A percentile compares a stretch with the other conserved stretches of the same genome.
Evolutionary conservation across 2,797 vertebrate genomes (phyloP).

Genomic region (Poeciliopsis gracilis): DNA sequence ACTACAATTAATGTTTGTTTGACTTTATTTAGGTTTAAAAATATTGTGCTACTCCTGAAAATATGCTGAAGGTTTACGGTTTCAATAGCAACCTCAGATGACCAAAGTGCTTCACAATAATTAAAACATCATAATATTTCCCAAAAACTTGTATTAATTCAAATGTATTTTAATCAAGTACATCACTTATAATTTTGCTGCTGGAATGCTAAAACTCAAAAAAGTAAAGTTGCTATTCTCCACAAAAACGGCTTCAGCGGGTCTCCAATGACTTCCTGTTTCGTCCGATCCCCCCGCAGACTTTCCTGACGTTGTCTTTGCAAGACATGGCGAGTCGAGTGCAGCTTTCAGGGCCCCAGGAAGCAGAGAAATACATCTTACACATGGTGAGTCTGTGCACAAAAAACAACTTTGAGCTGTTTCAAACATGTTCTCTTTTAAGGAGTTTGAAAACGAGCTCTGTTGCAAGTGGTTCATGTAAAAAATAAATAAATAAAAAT

Average conservation of each 20-base stretch:
- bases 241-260: not conserved
- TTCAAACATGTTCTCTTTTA: not conserved
- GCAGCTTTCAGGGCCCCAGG: constrained; percentile 94
- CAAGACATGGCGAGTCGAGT: constrained; percentile 99
- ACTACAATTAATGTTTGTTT: too few species aligned
- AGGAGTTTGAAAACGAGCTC: not conserved
- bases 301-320: constrained; percentile 96
- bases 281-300: constrained; percentile 75
- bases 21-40: too few species aligned
- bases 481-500: not conserved
- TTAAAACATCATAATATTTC: too few species aligned
- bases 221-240: not conserved
- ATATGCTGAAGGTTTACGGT: too few species aligned
- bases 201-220: not conserved
- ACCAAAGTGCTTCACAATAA: too few species aligned
- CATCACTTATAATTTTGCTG: not conserved
- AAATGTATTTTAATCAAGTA: not conserved
- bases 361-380: constrained; percentile 98
- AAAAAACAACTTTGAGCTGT: not conserved
- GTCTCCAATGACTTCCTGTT: not conserved
- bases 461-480: not conserved
- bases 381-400: constrained; percentile 89
- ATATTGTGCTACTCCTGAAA: too few species aligned
- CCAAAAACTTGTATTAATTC: too few species aligned
- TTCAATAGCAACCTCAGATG: too few species aligned